phyloP scores from a whole-genome alignment of 1,140 invertebrate species.

The Bombus superbus region DNA sequence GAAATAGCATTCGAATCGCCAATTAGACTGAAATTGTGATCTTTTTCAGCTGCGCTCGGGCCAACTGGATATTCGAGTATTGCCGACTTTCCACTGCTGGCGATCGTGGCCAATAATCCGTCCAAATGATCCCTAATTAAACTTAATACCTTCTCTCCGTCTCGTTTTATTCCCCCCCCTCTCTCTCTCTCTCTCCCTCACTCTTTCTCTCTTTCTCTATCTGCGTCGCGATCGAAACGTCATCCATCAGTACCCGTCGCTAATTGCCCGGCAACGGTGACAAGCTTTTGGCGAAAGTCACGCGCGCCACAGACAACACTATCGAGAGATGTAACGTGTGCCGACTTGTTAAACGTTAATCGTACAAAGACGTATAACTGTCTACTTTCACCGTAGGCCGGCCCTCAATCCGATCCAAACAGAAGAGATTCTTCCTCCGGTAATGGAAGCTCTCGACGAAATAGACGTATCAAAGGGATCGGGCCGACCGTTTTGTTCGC shows the following conservation, averaged over 20 bases:
- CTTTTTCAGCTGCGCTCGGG: neutral
- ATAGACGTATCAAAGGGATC: slow-evolving; percentile 50
- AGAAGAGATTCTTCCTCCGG: slow-evolving; percentile 4
- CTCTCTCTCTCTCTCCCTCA: neutral
- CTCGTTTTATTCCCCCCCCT: neutral
- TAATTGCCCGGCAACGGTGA: slow-evolving; percentile 50
- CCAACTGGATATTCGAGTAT: slow-evolving; percentile 16
- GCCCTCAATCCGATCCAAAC: neutral
- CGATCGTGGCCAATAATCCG: slow-evolving; percentile 19
- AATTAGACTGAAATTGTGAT: slow-evolving; percentile 39
- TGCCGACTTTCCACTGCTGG: neutral
- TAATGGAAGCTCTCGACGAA: slow-evolving; percentile 44
- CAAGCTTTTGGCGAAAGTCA: slow-evolving; percentile 34
- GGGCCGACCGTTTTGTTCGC: slow-evolving; percentile 48
- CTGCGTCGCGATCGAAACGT: slow-evolving; percentile 38
- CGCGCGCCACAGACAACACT: neutral
- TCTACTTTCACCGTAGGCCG: slow-evolving; percentile 24
- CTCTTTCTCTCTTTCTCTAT: neutral
- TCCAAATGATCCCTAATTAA: slow-evolving; percentile 28
- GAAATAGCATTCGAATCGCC: slow-evolving; percentile 14
- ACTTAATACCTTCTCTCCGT: slow-evolving; percentile 13
- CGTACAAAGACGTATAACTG: neutral
- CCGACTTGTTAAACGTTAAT: slow-evolving; percentile 34
- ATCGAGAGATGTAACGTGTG: neutral
- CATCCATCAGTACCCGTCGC: slow-evolving; percentile 22